These are phyloP conservation scores for Riptortus pedestris DNA, from an alignment of 1,140 invertebrate species.

Conservation along the genomic window DNA sequence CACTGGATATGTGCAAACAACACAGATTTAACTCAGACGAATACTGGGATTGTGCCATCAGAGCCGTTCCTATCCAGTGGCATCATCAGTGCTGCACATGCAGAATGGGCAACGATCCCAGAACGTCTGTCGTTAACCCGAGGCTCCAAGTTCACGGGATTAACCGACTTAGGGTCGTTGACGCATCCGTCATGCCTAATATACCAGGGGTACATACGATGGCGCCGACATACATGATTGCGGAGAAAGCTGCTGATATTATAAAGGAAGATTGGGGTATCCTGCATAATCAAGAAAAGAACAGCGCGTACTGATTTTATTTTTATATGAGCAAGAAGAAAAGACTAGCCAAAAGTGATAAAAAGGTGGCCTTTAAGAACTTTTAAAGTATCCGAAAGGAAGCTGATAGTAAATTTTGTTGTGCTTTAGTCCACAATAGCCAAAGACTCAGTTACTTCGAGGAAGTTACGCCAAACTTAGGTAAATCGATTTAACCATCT, in stretches of 20 bases:
- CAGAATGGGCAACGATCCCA: conserved; percentile 46
- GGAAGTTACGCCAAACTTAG: too few species aligned
- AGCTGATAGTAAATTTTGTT: too few species aligned
- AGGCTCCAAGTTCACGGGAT: conserved; percentile 39
- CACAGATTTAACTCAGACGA: conserved; percentile 39
- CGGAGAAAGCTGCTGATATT: conserved; percentile 43
- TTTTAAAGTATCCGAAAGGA: too few species aligned
- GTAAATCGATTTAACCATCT: too few species aligned
- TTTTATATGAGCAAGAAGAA: too few species aligned
- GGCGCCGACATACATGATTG: conserved; percentile 41
- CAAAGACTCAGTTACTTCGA: too few species aligned
- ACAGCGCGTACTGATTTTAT: too few species aligned
- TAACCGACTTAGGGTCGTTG: conserved; percentile 35
- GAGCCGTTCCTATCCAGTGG: conserved; percentile 42
- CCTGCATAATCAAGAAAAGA: conserved; percentile 41
- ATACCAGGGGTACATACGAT: conserved; percentile 36
- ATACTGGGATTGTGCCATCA: conserved; percentile 53
- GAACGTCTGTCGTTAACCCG: conserved; percentile 40
- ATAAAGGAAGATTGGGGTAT: conserved; percentile 41
- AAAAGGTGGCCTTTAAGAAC: too few species aligned
- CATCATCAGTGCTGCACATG: conserved; percentile 47
- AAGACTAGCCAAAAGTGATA: too few species aligned
- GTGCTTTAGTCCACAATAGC: too few species aligned
- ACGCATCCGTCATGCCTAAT: conserved; percentile 37
- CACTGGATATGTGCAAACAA: conserved; percentile 36